These are phyloP conservation scores for Acanthisitta chloris DNA, from an alignment of 2,113 vertebrate genomes.

Conservation along the genomic window DNA sequence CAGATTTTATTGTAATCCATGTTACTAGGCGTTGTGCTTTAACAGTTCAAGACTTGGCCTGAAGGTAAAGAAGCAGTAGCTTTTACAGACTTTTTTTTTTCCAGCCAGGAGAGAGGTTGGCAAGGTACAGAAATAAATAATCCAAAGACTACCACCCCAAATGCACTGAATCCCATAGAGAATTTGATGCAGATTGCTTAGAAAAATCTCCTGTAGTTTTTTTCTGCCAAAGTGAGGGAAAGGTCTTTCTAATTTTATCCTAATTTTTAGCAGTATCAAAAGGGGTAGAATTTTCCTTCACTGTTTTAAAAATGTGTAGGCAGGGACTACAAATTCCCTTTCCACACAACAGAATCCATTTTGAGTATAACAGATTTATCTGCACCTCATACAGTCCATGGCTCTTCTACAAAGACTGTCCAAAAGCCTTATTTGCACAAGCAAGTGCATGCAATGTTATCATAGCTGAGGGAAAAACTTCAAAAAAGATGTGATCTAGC, in stretches of 20 bases:
- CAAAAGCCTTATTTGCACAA: not conserved
- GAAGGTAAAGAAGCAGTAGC: conserved; percentile 28
- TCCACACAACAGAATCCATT: not conserved
- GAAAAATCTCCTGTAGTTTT: not conserved
- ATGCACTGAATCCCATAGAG: not conserved
- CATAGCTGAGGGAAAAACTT: not conserved
- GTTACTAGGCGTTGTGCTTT: conserved; percentile 50
- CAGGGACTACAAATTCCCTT: not conserved
- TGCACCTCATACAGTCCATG: not conserved
- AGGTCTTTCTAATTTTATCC: not conserved
- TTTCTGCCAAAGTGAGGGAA: not conserved
- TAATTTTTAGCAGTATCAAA: not conserved
- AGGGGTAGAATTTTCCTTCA: not conserved
- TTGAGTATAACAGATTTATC: not conserved
- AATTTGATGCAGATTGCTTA: not conserved
- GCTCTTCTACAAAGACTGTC: not conserved
- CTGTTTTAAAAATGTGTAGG: not conserved
- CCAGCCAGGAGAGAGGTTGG: not conserved
- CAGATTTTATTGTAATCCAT: conserved; percentile 49
- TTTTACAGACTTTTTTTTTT: conserved; percentile 20
- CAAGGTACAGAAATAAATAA: not conserved
- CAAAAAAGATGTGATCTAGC: not conserved
- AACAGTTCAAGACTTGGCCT: conserved; percentile 23
- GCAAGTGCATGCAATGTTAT: not conserved
- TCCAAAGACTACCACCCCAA: not conserved